phyloP scores from a whole-genome alignment of 2,888 invertebrate genomes.

The Rotaria magnacalcarata region DNA sequence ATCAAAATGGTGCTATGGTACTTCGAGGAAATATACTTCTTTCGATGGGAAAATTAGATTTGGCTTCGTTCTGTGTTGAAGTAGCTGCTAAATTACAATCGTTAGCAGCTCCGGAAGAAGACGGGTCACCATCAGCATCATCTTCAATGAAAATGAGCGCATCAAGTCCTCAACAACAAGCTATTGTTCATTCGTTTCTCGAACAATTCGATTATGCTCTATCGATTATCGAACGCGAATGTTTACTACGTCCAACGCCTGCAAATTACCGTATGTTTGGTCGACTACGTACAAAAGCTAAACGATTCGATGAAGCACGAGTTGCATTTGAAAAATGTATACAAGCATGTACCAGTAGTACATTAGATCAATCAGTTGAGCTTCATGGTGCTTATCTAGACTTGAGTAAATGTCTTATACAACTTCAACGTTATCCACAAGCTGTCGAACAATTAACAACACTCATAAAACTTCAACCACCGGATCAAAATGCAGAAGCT shows the following conservation, averaged over 20 bases:
- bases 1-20: conserved; percentile 29
- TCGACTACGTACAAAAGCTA: conserved; percentile 58
- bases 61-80: conserved; percentile 59
- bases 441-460: background rate
- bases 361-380: background rate
- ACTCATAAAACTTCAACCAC: background rate
- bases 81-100: conserved; percentile 53
- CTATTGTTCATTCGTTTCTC: conserved; percentile 58
- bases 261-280: conserved; percentile 56
- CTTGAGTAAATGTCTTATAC: conserved; percentile 29
- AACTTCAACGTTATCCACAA: conserved; percentile 20
- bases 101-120: conserved; percentile 53
- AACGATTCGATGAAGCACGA: conserved; percentile 55
- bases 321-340: conserved; percentile 55
- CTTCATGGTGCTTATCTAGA: conserved; percentile 4
- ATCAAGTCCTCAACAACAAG: conserved; percentile 47
- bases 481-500: background rate
- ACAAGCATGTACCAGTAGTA: conserved; percentile 53
- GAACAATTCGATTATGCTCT: conserved; percentile 59
- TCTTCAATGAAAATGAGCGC: conserved; percentile 26
- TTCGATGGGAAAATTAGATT: conserved; percentile 55
- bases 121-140: background rate
- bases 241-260: conserved; percentile 51
- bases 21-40: conserved; percentile 56
- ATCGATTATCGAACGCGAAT: conserved; percentile 53